These are phyloP conservation scores for Probosciger aterrimus DNA, from an alignment of 2,113 vertebrate genomes.

Conservation along the genomic window DNA sequence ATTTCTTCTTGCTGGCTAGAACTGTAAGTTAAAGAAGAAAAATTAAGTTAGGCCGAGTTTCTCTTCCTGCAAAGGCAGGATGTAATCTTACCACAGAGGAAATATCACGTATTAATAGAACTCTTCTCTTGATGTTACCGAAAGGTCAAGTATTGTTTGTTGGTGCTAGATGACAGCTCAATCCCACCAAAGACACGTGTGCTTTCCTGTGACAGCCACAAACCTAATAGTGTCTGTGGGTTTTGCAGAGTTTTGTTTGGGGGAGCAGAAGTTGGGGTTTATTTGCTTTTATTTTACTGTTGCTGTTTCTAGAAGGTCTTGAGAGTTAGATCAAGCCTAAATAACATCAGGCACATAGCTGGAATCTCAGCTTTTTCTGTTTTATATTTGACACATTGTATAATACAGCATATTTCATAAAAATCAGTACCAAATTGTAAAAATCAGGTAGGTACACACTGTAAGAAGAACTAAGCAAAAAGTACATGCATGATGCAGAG, in stretches of 20 bases:
- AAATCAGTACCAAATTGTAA: background rate
- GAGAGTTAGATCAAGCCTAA: background rate
- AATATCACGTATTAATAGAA: background rate
- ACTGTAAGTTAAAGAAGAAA: background rate
- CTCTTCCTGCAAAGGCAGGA: background rate
- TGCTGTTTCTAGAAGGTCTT: background rate
- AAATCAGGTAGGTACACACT: background rate
- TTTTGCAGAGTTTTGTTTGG: background rate
- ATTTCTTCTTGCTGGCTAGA: background rate
- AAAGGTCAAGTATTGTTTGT: background rate
- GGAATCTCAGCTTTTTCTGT: background rate
- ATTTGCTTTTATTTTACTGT: background rate
- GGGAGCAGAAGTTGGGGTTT: background rate
- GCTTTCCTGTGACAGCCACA: background rate
- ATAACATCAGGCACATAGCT: background rate
- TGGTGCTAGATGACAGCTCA: background rate
- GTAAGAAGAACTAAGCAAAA: background rate
- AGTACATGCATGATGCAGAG: background rate
- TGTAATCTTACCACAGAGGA: background rate
- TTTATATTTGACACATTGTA: background rate
- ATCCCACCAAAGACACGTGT: background rate
- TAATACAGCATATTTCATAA: background rate
- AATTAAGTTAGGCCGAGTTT: background rate
- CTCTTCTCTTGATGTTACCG: background rate
- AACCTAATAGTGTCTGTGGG: background rate